phyloP scores from a whole-genome alignment of 2,888 invertebrate genomes.

The Drosophila koepferae region DNA sequence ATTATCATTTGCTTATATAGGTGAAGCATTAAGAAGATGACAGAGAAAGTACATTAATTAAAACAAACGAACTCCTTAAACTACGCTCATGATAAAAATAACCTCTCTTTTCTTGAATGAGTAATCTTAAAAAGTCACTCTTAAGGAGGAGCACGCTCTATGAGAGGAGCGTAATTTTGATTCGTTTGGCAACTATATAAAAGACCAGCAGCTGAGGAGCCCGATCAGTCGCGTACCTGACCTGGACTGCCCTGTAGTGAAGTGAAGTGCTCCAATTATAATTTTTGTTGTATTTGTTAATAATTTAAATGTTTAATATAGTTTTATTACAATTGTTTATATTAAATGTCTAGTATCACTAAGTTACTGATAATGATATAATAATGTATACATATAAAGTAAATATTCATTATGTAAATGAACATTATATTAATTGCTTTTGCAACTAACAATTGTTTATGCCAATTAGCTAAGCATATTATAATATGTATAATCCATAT shows the following conservation, averaged over 20 bases:
- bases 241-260: neutral
- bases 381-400: no score
- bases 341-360: no score
- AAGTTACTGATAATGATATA: no score
- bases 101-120: neutral
- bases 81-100: neutral
- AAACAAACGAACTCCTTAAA: neutral
- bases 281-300: neutral
- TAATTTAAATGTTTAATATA: neutral
- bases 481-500: no score
- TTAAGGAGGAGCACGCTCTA: neutral
- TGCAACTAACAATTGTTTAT: no score
- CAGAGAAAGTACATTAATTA: neutral
- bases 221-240: neutral
- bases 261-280: conserved; percentile 1
- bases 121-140: neutral
- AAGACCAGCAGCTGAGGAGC: neutral
- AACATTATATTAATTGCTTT: no score
- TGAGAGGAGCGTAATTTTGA: neutral
- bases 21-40: no score
- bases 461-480: no score
- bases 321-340: no score
- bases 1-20: no score
- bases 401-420: no score
- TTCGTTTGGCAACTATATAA: neutral